Evolutionary conservation across 2,888 invertebrate species (phyloP), one percentile per base, ranked within the genome.

Genomic region (Cerastis leucographa): DNA sequence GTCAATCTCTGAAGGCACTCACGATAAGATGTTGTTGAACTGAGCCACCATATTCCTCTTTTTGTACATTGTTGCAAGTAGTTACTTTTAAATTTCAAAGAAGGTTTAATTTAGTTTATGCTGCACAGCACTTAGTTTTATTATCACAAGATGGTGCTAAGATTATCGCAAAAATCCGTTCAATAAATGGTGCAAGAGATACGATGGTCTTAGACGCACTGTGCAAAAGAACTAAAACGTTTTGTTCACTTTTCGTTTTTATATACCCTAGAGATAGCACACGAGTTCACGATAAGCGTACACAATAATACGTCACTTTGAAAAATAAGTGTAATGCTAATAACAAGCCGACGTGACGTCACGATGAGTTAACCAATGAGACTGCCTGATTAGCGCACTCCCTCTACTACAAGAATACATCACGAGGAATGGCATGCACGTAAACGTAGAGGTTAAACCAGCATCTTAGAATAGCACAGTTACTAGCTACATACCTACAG

Each of bases 11-110:
- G 70, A 78, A 76, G 54, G 65, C 88, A 95, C 96, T 95, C 89
- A 96, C 96, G 92, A 85, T 80, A 95, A 87, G 73, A 94, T 90
- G 89, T 85, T 92, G 91, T 95, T 96, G 79, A 95, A 91, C 86
- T 95, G 94, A 74, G 91, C 86, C 68, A 95, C 89, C 77, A 95
- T 89, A 90, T 92, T 95, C 85, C 94, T 94, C 85, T 94, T 95
- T 88, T 93, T 94, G 85, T 94, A 94, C 95, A 96, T 96, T 81
- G 78, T 87, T 74, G 65, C 72, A 76, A 81, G 56, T 65, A 42
- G 22, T 35, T 62, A 71, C n/a, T 70, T 35, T 9, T 19, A 35
- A n/a, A 1, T 14, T 70, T 67, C 17, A 40, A 78, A 74, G 54
- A 51, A 59, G 19, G 49, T 19, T 40, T 25, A 66, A 46, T 54